Conservation (phyloP, 2,113 vertebrate species). For the Australoheros scitulus region DNA sequence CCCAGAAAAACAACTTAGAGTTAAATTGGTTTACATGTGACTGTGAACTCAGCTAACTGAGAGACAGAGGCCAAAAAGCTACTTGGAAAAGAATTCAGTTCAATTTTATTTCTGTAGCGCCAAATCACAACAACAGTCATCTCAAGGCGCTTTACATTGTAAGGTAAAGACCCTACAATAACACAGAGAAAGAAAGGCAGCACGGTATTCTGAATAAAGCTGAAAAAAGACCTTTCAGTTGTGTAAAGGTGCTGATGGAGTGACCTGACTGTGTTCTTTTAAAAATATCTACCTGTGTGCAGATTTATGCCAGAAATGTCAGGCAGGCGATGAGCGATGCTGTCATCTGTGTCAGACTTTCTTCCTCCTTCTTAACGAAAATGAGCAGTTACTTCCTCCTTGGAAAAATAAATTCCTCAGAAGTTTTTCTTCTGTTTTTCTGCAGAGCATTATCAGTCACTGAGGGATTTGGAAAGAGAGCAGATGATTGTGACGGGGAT, state of each 20-base stretch:
- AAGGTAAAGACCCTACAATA: too few relatives aligned
- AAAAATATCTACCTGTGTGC: not conserved
- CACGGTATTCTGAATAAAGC: not conserved
- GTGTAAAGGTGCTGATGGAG: too few relatives aligned
- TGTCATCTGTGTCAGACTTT: not conserved
- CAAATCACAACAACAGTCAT: too few relatives aligned
- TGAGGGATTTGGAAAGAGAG: not conserved
- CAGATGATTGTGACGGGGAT: not conserved
- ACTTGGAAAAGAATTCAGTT: not conserved
- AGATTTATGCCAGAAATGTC: not conserved
- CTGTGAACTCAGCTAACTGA: not conserved
- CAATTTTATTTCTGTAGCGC: too few relatives aligned
- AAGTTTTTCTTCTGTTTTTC: not conserved
- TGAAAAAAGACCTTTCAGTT: not conserved
- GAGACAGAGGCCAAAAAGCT: not conserved
- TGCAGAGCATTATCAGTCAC: not conserved
- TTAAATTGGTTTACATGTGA: conserved; percentile 1
- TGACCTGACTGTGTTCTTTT: not conserved
- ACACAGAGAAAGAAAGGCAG: too few relatives aligned
- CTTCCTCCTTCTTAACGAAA: not conserved
- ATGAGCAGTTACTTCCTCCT: not conserved
- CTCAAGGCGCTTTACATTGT: too few relatives aligned
- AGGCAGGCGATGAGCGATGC: not conserved
- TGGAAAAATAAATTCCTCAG: not conserved
- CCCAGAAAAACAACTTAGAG: not conserved